These are phyloP conservation scores for Cylindroiulus punctatus DNA, from an alignment of 2,888 invertebrate genomes.

Conservation along the genomic window DNA sequence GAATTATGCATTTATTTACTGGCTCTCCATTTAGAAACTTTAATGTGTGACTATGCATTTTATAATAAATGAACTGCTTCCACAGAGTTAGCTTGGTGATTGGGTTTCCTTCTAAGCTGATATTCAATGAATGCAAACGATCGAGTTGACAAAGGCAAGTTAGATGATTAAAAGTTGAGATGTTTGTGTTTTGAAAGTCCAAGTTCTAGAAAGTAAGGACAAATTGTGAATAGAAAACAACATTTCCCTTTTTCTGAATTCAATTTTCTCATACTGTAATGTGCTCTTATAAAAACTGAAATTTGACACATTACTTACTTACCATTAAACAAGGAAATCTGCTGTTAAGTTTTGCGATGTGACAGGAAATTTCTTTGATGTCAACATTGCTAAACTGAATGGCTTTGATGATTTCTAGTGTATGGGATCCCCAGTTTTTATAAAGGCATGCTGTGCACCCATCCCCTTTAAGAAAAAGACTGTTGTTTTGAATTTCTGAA, in stretches of 20 bases:
- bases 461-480: neutral
- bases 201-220: neutral
- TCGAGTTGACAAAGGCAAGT: neutral
- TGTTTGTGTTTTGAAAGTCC: slow-evolving; percentile 5
- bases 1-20: neutral
- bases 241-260: neutral
- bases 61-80: slow-evolving; percentile 7
- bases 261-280: neutral
- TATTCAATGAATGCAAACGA: slow-evolving; percentile 11
- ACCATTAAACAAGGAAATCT: slow-evolving; percentile 43
- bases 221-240: neutral
- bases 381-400: slow-evolving; percentile 16
- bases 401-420: neutral
- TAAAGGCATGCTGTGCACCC: slow-evolving; percentile 10
- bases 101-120: slow-evolving; percentile 11
- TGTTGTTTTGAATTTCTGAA: slow-evolving; percentile 22
- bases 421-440: slow-evolving; percentile 30
- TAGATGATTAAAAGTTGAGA: slow-evolving; percentile 1
- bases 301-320: neutral
- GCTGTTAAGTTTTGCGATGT: neutral
- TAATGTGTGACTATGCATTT: neutral
- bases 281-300: neutral
- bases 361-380: slow-evolving; percentile 28
- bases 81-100: neutral
- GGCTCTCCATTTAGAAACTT: neutral